Conservation (phyloP, 1,140 invertebrate species). For the Drosophila elegans region DNA sequence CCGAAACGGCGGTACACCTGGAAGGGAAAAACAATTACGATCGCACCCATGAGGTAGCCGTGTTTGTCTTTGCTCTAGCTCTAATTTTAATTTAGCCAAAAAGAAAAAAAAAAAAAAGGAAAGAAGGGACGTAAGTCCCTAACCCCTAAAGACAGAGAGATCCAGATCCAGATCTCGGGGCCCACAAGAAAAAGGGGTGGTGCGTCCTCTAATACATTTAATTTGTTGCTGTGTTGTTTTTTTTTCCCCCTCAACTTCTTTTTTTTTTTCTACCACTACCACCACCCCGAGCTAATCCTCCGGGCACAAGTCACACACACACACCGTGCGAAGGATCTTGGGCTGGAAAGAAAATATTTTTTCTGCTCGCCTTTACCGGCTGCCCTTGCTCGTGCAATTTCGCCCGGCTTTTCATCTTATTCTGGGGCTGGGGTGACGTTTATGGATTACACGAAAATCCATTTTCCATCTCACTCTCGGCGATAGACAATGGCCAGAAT, state of each 20-base stretch:
- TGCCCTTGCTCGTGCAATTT: conserved; percentile 61
- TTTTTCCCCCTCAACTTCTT: conserved; percentile 24
- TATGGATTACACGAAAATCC: conserved; percentile 82
- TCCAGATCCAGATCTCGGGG: conserved; percentile 35
- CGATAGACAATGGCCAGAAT: conserved; percentile 45
- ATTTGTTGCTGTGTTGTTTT: conserved; percentile 74
- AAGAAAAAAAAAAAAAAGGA: conserved; percentile 12
- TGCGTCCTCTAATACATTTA: conserved; percentile 75
- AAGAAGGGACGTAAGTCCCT: conserved; percentile 34
- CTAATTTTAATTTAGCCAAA: conserved; percentile 78
- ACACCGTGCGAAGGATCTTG: conserved; percentile 27
- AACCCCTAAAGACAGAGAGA: conserved; percentile 36
- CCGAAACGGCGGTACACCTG: conserved; percentile 53
- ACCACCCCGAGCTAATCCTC: conserved; percentile 64
- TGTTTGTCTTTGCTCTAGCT: conserved; percentile 77
- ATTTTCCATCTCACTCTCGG: conserved; percentile 40
- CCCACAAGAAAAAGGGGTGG: conserved; percentile 71
- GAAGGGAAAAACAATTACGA: conserved; percentile 43
- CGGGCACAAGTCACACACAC: conserved; percentile 63
- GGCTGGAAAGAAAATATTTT: conserved; percentile 61
- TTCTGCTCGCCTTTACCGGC: conserved; percentile 58
- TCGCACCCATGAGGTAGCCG: conserved; percentile 59
- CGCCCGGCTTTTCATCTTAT: conserved; percentile 30
- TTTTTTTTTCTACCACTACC: conserved; percentile 23
- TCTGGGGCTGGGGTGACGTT: conserved; percentile 70